phyloP scores from a whole-genome alignment of 2,113 vertebrate genomes.

The Silurus meridionalis region DNA sequence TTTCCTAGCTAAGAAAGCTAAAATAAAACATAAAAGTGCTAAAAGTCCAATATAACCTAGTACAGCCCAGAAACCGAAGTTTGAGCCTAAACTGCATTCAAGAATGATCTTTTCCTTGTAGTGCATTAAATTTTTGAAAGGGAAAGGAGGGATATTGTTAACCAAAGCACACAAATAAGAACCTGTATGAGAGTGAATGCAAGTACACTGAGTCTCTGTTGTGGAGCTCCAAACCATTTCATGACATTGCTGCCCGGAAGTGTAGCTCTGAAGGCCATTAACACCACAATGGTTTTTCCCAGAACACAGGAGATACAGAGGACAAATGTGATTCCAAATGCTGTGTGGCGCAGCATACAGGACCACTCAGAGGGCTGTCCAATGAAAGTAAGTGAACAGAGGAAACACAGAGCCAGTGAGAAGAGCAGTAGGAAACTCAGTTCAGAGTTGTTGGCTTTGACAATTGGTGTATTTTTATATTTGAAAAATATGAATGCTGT shows the following conservation, averaged over 20 bases:
- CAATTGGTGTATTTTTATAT: constrained; percentile 63
- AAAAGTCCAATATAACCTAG: constrained; percentile 68
- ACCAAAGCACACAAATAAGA: constrained; percentile 66
- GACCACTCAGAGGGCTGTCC: constrained; percentile 51
- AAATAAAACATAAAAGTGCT: constrained; percentile 57
- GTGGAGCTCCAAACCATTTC: constrained; percentile 65
- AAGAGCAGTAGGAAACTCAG: constrained; percentile 52
- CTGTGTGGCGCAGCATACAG: constrained; percentile 54
- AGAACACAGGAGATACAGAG: constrained; percentile 56
- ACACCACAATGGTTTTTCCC: constrained; percentile 55
- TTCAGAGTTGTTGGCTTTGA: constrained; percentile 56
- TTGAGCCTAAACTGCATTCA: constrained; percentile 67
- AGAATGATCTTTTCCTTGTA: constrained; percentile 68
- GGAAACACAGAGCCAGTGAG: constrained; percentile 50
- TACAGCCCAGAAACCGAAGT: constrained; percentile 66
- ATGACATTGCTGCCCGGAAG: constrained; percentile 52
- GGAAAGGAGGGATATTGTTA: constrained; percentile 64
- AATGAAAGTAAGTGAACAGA: constrained; percentile 50
- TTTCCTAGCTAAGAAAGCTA: constrained; percentile 56
- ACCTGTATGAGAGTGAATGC: constrained; percentile 63
- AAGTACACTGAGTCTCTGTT: constrained; percentile 66
- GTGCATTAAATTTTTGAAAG: constrained; percentile 59
- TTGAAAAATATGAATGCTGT: constrained; percentile 64
- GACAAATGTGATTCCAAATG: constrained; percentile 56
- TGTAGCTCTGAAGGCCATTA: constrained; percentile 56